Conservation (phyloP, 2,113 vertebrate genomes). For the Dicentrarchus labrax region DNA sequence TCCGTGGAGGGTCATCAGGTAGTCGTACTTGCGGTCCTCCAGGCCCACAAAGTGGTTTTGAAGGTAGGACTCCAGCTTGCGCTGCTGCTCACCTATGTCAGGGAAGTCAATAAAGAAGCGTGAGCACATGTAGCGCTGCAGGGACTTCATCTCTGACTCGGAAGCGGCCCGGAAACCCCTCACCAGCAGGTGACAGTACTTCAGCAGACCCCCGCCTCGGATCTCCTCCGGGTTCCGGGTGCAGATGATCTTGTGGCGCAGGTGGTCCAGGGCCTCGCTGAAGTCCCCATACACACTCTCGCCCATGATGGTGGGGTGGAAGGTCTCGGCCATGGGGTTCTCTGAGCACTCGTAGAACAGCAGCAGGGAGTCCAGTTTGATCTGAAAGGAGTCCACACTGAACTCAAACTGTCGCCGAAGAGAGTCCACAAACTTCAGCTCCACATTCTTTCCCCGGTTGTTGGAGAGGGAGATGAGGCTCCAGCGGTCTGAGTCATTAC, state of each 20-base stretch:
- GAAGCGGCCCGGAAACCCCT: slow-evolving; percentile 94
- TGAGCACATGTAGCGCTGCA: slow-evolving; percentile 99
- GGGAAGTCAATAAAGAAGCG: slow-evolving; percentile 99
- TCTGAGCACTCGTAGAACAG: slow-evolving; percentile 98
- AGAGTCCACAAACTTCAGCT: slow-evolving; percentile 99
- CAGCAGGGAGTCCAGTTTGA: slow-evolving; percentile 97
- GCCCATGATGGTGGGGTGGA: slow-evolving; percentile 97
- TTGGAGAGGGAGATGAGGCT: slow-evolving; percentile 99
- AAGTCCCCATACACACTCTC: slow-evolving; percentile 99
- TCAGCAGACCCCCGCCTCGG: slow-evolving; percentile 96
- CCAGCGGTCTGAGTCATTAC: slow-evolving; percentile 98
- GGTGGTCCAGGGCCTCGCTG: slow-evolving; percentile 93
- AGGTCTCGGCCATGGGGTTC: slow-evolving; percentile 97
- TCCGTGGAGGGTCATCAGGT: slow-evolving; percentile 96
- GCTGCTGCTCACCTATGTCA: slow-evolving; percentile 96
- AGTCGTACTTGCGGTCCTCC: slow-evolving; percentile 99
- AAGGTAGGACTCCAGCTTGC: slow-evolving; percentile 99
- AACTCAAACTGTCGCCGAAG: slow-evolving; percentile 99
- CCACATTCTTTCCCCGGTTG: slow-evolving; percentile 99
- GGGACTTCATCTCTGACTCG: slow-evolving; percentile 95
- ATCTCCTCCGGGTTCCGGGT: slow-evolving; percentile 98
- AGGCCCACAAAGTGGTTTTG: slow-evolving; percentile 99
- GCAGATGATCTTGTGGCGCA: slow-evolving; percentile 96
- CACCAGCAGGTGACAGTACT: slow-evolving; percentile 99
- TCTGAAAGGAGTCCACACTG: slow-evolving; percentile 99